A percentile compares a stretch with the other conserved stretches of the same genome.
Evolutionary conservation across 2,113 vertebrate genomes (phyloP).

Genomic region (Pterophyllum scalare): DNA sequence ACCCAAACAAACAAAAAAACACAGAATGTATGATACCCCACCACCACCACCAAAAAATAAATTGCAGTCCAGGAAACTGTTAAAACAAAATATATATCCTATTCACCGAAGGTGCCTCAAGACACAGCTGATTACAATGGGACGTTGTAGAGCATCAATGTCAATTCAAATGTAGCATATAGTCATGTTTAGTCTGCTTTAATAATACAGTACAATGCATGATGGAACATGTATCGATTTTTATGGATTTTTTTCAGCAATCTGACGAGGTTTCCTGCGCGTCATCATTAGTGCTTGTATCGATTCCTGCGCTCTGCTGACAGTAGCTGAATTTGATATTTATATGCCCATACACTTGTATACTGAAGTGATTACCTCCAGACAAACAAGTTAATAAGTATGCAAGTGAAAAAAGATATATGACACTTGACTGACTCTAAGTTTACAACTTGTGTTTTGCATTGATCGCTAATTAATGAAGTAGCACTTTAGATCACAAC

Average conservation of each 20-base stretch:
- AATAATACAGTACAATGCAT: constrained; percentile 16
- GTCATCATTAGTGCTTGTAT: constrained; percentile 20
- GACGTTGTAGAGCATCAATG: constrained; percentile 2
- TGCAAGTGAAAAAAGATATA: background rate
- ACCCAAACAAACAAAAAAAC: too few relatives aligned
- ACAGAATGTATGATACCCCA: constrained; percentile 16
- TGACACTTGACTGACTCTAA: background rate
- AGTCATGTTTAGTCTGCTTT: background rate
- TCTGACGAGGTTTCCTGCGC: constrained; percentile 24
- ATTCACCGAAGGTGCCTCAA: constrained; percentile 53
- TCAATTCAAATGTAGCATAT: constrained; percentile 2
- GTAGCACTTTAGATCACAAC: background rate
- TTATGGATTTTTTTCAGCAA: constrained; percentile 25
- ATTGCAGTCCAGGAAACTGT: constrained; percentile 38
- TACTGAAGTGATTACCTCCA: constrained; percentile 8
- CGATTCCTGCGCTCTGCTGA: constrained; percentile 24
- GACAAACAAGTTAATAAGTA: constrained; percentile 7
- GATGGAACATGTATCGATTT: constrained; percentile 10
- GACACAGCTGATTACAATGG: constrained; percentile 29
- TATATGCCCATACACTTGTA: background rate
- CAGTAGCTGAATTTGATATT: constrained; percentile 23
- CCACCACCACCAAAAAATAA: background rate
- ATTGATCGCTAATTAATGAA: constrained; percentile 2
- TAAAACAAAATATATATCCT: constrained; percentile 49
- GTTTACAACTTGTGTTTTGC: background rate